Percentiles rank a stretch among this genome's conserved stretches.
phyloP scores from a whole-genome alignment of 2,113 vertebrate species.

The Ictalurus punctatus region DNA sequence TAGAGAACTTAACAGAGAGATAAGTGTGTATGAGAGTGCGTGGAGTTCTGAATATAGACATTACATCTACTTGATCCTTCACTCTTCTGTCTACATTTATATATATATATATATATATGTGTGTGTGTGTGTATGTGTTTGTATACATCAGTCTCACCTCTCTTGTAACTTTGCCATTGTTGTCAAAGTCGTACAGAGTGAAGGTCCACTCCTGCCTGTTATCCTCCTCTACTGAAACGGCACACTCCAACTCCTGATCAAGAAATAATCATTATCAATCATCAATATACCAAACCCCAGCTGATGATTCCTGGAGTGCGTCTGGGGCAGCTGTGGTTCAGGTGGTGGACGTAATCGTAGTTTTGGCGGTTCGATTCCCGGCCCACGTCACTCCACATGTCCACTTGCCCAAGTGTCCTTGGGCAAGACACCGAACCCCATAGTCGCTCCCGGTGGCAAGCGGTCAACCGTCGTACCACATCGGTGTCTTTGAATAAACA shows the following conservation, averaged over 20 bases:
- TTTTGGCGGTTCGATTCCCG: too few relatives aligned
- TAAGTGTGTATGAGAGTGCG: neutral
- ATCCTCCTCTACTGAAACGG: conserved; percentile 96
- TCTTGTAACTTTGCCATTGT: conserved; percentile 97
- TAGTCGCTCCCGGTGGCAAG: too few relatives aligned
- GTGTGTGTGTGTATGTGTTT: neutral
- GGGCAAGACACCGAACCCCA: too few relatives aligned
- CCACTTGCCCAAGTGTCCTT: too few relatives aligned
- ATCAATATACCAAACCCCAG: neutral
- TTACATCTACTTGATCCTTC: neutral
- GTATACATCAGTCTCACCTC: conserved; percentile 78
- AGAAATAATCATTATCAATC: conserved; percentile 21
- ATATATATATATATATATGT: neutral
- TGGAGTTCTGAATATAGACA: neutral
- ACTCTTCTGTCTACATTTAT: neutral
- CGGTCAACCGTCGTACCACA: neutral
- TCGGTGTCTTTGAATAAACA: neutral
- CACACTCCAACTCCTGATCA: conserved; percentile 93
- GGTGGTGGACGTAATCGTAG: too few relatives aligned
- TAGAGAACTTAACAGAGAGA: neutral
- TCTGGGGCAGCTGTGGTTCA: too few relatives aligned
- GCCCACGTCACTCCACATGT: too few relatives aligned
- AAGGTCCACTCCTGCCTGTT: conserved; percentile 99
- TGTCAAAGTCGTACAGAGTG: conserved; percentile 98
- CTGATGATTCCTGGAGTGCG: neutral